phyloP scores from a whole-genome alignment of 1,140 invertebrate species.

The Paraescarpia echinospica region DNA sequence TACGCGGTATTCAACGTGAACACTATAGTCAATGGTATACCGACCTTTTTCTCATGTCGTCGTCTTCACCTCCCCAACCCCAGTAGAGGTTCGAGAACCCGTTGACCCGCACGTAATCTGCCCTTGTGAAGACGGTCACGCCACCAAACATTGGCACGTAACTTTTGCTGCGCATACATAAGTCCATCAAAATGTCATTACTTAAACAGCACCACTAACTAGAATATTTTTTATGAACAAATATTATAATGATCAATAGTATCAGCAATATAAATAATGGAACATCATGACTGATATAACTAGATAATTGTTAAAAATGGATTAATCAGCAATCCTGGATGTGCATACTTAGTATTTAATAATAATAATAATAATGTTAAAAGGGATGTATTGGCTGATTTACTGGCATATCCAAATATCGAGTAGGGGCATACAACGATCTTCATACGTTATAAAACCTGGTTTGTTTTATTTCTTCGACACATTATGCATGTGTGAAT shows the following conservation, averaged over 20 bases:
- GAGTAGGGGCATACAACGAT: too few species aligned
- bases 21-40: neutral
- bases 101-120: conserved; percentile 64
- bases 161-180: neutral
- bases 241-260: neutral
- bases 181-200: neutral
- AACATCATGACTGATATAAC: neutral
- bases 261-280: neutral
- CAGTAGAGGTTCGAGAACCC: conserved; percentile 89
- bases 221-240: neutral
- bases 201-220: neutral
- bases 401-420: too few species aligned
- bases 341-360: too few species aligned
- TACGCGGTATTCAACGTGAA: neutral
- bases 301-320: neutral
- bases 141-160: conserved; percentile 27
- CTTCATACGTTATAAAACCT: too few species aligned
- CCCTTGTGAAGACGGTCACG: conserved; percentile 24
- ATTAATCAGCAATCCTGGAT: neutral
- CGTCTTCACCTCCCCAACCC: conserved; percentile 67
- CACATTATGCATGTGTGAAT: too few species aligned
- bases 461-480: too few species aligned
- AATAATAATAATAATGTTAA: too few species aligned
- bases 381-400: too few species aligned
- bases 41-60: conserved; percentile 38